Conservation (phyloP, 92 coral and sea anemone genomes). For the Palythoa heliodiscus region DNA sequence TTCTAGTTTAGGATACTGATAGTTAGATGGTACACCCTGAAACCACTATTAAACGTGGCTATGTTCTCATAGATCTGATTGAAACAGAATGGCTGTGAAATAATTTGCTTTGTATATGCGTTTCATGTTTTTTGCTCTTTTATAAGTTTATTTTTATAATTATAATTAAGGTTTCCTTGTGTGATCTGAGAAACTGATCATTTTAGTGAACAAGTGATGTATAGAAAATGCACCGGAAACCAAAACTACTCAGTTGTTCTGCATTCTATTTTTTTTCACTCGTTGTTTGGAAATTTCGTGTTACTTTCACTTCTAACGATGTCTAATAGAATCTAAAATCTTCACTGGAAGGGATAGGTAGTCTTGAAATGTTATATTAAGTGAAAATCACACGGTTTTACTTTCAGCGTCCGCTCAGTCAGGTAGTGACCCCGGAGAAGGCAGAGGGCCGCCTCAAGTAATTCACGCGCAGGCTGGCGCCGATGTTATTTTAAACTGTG, state of each 20-base stretch:
- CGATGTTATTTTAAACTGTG: slow-evolving; percentile 74
- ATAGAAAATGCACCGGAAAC: background rate
- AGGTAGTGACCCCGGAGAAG: slow-evolving; percentile 20
- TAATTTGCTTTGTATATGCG: background rate
- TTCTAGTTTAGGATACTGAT: slow-evolving; percentile 25
- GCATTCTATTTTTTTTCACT: no score
- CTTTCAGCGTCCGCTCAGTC: slow-evolving; percentile 15
- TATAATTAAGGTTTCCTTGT: background rate
- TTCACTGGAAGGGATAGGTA: background rate
- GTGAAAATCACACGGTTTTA: background rate
- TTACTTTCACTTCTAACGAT: background rate
- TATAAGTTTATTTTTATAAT: background rate
- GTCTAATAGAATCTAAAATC: slow-evolving; percentile 10
- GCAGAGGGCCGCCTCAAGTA: slow-evolving; percentile 48
- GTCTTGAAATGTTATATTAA: background rate
- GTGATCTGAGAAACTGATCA: background rate
- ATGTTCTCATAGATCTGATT: background rate
- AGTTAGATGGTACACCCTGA: background rate
- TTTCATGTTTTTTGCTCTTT: background rate
- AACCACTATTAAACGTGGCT: background rate
- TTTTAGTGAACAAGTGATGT: background rate
- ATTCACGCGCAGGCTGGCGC: slow-evolving; percentile 71
- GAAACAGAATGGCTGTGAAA: background rate
- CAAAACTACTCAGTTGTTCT: no score
- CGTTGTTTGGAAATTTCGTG: background rate